Conservation (phyloP, 1,140 invertebrate species). For the Harpegnathos saltator region DNA sequence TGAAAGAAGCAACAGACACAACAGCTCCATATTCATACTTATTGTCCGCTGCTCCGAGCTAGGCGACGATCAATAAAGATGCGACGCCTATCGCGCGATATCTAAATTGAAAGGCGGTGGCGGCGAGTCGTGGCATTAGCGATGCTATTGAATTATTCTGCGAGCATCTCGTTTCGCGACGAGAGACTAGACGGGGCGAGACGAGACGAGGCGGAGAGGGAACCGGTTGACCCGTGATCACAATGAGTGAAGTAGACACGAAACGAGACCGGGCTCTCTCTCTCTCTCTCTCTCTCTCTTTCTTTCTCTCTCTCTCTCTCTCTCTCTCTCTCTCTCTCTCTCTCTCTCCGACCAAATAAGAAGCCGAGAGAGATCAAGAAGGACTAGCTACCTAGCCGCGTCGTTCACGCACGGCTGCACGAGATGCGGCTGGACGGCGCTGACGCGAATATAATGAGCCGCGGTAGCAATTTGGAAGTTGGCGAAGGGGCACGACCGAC, state of each 20-base stretch:
- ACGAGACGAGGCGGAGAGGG: neutral
- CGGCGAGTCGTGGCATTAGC: constrained; percentile 44
- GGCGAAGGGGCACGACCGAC: constrained; percentile 47
- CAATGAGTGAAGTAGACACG: constrained; percentile 63
- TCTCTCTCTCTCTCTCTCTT: no score
- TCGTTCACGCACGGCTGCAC: constrained; percentile 67
- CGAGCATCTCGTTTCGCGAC: constrained; percentile 18
- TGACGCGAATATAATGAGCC: constrained; percentile 76
- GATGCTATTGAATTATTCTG: constrained; percentile 57
- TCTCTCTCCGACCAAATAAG: constrained; percentile 35
- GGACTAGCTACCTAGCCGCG: constrained; percentile 57
- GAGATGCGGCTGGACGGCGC: constrained; percentile 46
- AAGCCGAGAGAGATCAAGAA: constrained; percentile 26
- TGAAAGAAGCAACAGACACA: neutral
- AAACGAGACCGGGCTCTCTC: constrained; percentile 19
- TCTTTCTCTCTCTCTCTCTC: no score
- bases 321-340: no score
- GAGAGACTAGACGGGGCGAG: neutral
- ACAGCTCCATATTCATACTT: constrained; percentile 15
- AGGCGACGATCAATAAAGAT: constrained; percentile 3
- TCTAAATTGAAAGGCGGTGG: constrained; percentile 48
- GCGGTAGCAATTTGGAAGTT: constrained; percentile 73
- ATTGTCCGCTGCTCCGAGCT: neutral
- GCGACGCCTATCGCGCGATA: constrained; percentile 34
- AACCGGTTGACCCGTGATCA: constrained; percentile 46